These are phyloP conservation scores for zebrafish (Danio rerio) DNA, from an alignment of 2,113 vertebrate genomes.

Conservation along the genomic window GRCz12tu NC_133180.1:17335001-17335500, in stretches of 20 bases:
- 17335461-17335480: no score
- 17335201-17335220: background rate
- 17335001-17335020: conserved; percentile 63
- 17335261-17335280: background rate
- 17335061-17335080: conserved; percentile 63
- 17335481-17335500: no score
- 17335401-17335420: no score
- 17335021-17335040: conserved; percentile 56
- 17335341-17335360: background rate
- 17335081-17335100: conserved; percentile 5
- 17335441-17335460: no score
- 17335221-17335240: conserved; percentile 6
- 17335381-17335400: no score
- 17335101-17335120: conserved; percentile 37
- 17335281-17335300: background rate
- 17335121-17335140: conserved; percentile 29
- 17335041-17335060: conserved; percentile 71
- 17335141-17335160: conserved; percentile 25
- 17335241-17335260: background rate
- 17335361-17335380: background rate
- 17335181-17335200: background rate
- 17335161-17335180: background rate
- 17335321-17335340: background rate
- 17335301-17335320: background rate
- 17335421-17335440: no score